phyloP scores from a whole-genome alignment of 2,113 vertebrate species.

The Aegithalos caudatus region DNA sequence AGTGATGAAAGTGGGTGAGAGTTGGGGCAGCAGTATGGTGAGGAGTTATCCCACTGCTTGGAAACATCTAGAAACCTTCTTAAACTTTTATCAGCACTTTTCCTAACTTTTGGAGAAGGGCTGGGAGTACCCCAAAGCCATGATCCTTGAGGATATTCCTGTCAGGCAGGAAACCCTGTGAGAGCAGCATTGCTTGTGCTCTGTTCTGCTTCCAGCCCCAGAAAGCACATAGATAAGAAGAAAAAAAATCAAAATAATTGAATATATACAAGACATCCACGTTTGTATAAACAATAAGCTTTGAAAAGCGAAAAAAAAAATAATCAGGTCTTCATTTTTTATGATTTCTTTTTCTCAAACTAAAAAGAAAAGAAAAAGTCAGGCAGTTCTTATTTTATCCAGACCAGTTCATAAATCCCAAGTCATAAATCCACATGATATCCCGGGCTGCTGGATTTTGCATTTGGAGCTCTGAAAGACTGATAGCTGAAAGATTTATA shows the following conservation, averaged over 20 bases:
- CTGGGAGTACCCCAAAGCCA: background rate
- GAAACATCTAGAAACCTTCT: background rate
- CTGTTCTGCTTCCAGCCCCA: background rate
- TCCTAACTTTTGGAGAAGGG: background rate
- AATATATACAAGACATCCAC: background rate
- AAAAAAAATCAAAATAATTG: background rate
- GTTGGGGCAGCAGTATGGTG: background rate
- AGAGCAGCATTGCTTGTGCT: background rate
- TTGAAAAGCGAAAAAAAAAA: background rate
- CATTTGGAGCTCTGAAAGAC: slow-evolving; percentile 62
- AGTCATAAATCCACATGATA: slow-evolving; percentile 63
- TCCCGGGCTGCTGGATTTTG: slow-evolving; percentile 60
- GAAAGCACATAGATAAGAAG: background rate
- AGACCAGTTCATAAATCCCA: slow-evolving; percentile 63
- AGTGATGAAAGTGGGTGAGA: background rate
- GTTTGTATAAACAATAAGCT: background rate
- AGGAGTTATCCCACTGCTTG: background rate
- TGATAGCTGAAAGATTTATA: slow-evolving; percentile 65
- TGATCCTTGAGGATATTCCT: background rate
- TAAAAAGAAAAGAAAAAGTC: background rate
- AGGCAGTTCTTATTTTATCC: slow-evolving; percentile 62
- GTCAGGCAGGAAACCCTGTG: background rate
- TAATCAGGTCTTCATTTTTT: background rate
- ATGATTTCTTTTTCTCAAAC: background rate
- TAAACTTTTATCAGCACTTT: background rate